A percentile compares a stretch with the other conserved stretches of the same genome.
Conservation (phyloP, 2,888 invertebrate genomes). For the Phrixothrix hirtus region DNA sequence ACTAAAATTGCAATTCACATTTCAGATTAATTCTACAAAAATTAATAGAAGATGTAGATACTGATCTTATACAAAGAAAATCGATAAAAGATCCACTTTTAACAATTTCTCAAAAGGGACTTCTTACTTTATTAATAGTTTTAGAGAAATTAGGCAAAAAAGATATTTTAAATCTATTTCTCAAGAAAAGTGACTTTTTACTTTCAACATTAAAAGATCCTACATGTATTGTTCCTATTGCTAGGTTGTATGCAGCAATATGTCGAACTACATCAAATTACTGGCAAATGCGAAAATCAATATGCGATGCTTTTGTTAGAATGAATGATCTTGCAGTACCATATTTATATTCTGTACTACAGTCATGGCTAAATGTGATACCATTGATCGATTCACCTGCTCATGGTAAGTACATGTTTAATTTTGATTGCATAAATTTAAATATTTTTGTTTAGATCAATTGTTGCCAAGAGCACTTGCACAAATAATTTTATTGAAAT, state of each 20-base stretch:
- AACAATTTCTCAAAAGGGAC: neutral
- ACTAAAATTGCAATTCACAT: neutral
- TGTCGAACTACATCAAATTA: conserved; percentile 3
- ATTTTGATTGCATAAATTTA: no score
- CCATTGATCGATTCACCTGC: neutral
- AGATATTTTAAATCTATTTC: neutral
- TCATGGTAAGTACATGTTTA: neutral
- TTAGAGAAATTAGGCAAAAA: neutral
- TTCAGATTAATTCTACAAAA: conserved; percentile 5
- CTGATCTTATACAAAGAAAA: neutral
- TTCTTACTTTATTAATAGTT: neutral
- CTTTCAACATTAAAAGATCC: neutral
- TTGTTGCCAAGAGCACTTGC: neutral
- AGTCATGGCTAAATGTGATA: conserved; percentile 5
- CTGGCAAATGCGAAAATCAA: conserved; percentile 5
- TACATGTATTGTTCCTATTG: neutral
- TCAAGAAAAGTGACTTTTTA: neutral
- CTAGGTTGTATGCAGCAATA: conserved; percentile 1
- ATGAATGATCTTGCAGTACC: conserved; percentile 1
- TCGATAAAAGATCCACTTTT: neutral
- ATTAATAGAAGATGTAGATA: neutral
- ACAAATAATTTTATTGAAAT: conserved; percentile 1
- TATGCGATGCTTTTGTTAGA: conserved; percentile 1
- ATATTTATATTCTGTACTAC: conserved; percentile 5
- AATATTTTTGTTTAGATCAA: no score